phyloP scores from a whole-genome alignment of 2,888 invertebrate genomes.

The Dryococelus australis region DNA sequence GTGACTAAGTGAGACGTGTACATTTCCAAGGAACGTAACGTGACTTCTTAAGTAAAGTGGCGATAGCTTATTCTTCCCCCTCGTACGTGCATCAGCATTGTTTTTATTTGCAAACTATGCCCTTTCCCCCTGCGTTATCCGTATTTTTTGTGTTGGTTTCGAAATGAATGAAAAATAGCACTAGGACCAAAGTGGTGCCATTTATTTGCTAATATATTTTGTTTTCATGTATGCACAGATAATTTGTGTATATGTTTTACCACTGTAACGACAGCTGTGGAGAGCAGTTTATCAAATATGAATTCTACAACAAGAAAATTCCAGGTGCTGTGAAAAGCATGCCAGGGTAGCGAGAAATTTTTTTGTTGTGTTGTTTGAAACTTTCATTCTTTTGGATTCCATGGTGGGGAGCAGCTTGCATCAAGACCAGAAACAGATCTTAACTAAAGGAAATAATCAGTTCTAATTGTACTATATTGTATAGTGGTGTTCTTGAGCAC shows the following conservation, averaged over 20 bases:
- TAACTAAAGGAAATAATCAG: background rate
- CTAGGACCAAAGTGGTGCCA: conserved; percentile 4
- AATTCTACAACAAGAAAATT: background rate
- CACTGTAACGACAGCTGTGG: background rate
- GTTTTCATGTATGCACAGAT: background rate
- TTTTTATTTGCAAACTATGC: background rate
- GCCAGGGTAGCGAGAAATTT: background rate
- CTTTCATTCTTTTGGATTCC: background rate
- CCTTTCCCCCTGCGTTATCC: background rate
- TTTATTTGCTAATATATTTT: background rate
- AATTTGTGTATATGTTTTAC: background rate
- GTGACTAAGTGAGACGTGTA: background rate
- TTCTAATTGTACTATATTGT: background rate
- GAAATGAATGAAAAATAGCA: background rate
- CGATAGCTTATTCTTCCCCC: background rate
- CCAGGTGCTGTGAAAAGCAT: background rate
- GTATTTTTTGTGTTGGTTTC: conserved; percentile 1
- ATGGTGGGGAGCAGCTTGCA: background rate
- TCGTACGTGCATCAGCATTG: background rate
- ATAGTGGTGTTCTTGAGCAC: background rate
- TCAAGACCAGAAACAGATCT: background rate
- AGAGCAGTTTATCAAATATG: background rate
- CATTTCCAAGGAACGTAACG: background rate
- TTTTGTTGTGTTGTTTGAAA: background rate
- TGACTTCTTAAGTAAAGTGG: background rate